phyloP scores from a whole-genome alignment of 2,113 vertebrate genomes.

The Tor tambroides region DNA sequence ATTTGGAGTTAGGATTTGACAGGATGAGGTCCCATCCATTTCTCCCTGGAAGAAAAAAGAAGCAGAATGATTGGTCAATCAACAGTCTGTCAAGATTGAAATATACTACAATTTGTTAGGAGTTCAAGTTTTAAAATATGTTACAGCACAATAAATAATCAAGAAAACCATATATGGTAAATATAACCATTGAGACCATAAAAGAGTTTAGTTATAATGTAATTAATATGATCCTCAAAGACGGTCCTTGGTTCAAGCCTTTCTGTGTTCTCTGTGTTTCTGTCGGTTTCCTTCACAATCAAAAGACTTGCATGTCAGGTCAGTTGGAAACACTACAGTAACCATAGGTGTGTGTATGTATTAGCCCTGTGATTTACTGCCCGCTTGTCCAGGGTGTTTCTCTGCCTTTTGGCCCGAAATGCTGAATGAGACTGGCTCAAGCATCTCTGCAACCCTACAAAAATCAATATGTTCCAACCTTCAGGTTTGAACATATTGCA shows the following conservation, averaged over 20 bases:
- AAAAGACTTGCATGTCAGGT: background rate
- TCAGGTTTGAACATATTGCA: no score
- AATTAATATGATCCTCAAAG: background rate
- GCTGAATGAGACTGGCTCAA: background rate
- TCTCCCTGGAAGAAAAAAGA: constrained; percentile 70
- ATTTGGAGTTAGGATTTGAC: constrained; percentile 58
- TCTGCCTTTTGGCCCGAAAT: background rate
- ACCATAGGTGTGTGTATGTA: background rate
- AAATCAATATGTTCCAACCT: background rate
- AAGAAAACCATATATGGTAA: background rate
- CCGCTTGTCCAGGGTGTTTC: background rate
- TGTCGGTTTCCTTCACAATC: background rate
- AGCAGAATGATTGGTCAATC: background rate
- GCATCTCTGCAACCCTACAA: background rate
- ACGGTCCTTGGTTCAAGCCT: no score
- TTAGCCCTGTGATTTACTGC: background rate
- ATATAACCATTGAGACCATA: background rate
- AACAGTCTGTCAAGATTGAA: background rate
- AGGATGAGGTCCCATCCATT: constrained; percentile 75
- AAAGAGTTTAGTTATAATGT: background rate
- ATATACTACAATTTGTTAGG: background rate
- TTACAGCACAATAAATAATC: background rate
- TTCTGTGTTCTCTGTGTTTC: background rate
- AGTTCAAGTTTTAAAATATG: background rate
- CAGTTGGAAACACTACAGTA: background rate